phyloP scores from a whole-genome alignment of 2,888 invertebrate species.

The Noctuana brunneofusca region DNA sequence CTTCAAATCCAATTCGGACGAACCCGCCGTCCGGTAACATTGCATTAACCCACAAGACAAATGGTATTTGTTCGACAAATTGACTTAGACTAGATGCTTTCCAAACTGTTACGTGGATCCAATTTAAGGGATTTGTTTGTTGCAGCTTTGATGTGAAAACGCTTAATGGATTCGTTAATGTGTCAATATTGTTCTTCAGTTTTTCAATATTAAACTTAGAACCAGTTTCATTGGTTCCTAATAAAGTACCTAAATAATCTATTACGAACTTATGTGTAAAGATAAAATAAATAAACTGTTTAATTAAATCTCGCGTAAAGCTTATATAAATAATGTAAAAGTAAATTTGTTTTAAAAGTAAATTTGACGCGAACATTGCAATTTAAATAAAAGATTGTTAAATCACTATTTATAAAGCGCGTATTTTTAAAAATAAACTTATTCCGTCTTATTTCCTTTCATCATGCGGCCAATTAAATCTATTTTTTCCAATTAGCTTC shows the following conservation, averaged over 20 bases:
- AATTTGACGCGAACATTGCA: too few relatives aligned
- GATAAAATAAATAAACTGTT: too few relatives aligned
- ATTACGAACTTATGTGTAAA: too few relatives aligned
- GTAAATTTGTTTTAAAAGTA: too few relatives aligned
- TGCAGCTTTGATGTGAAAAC: neutral
- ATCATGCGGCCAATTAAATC: conserved; percentile 21
- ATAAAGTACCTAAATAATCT: too few relatives aligned
- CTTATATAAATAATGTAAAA: too few relatives aligned
- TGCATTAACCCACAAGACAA: conserved; percentile 48
- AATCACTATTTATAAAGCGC: too few relatives aligned
- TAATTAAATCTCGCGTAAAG: too few relatives aligned
- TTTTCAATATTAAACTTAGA: neutral
- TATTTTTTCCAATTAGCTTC: conserved; percentile 13
- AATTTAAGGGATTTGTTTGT: conserved; percentile 12
- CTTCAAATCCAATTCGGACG: conserved; percentile 19
- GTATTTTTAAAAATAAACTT: conserved; percentile 19
- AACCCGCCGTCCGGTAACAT: conserved; percentile 37
- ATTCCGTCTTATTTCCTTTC: conserved; percentile 8
- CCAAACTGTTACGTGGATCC: conserved; percentile 39
- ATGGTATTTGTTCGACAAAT: conserved; percentile 53
- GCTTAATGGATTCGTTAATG: neutral
- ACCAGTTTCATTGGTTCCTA: too few relatives aligned
- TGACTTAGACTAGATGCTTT: conserved; percentile 47
- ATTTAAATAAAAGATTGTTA: too few relatives aligned
- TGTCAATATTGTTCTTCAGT: neutral